A percentile compares a stretch with the other conserved stretches of the same genome.
phyloP scores from a whole-genome alignment of 2,113 vertebrate species.

The Phalacrocorax carbo region DNA sequence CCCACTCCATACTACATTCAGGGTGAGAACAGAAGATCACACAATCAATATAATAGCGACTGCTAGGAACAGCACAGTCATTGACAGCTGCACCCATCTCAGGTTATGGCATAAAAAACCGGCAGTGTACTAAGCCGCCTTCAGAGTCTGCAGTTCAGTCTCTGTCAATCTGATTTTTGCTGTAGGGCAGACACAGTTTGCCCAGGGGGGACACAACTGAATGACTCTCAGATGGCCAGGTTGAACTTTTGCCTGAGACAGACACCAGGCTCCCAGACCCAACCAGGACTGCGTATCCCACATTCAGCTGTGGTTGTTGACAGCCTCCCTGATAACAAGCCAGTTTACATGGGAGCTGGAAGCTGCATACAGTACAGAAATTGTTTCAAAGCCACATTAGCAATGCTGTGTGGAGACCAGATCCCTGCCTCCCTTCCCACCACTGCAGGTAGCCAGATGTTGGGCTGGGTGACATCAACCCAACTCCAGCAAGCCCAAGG shows the following conservation, averaged over 20 bases:
- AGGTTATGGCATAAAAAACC: background rate
- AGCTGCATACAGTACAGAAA: background rate
- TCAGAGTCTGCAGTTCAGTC: background rate
- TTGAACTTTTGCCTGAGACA: background rate
- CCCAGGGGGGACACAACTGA: background rate
- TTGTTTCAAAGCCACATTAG: background rate
- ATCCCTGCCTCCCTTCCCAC: background rate
- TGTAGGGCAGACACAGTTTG: background rate
- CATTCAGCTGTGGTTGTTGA: background rate
- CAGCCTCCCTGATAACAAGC: background rate
- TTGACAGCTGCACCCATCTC: background rate
- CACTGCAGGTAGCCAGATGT: background rate
- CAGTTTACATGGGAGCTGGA: background rate
- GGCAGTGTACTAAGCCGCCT: background rate
- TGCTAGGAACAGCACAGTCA: background rate
- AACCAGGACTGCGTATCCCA: background rate
- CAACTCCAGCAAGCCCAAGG: background rate
- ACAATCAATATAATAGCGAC: background rate
- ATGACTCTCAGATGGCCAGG: background rate
- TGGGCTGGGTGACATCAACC: background rate
- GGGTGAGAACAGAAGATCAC: background rate
- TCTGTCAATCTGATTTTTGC: background rate
- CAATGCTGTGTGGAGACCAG: background rate
- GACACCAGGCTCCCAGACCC: background rate
- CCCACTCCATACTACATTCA: background rate